Base-by-base conservation (phyloP, 1,140 invertebrate genomes). In the Copidosoma floridanum region DNA sequence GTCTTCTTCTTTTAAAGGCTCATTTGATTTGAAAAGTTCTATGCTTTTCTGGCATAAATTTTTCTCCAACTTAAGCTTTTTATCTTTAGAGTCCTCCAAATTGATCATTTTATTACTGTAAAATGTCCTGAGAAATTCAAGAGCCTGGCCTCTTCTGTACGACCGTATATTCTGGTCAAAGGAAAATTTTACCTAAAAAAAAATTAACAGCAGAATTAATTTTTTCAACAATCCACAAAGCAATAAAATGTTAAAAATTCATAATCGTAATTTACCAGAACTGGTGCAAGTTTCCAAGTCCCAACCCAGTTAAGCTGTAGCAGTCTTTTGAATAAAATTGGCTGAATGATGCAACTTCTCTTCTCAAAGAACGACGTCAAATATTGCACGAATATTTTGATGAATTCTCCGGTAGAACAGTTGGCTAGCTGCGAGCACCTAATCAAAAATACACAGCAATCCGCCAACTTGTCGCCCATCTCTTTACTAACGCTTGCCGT, bases 361-460 rank as follows among this genome's bases (percentile, higher is more conserved):
- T 85, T 85, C 32, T 79, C 82, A 63, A 87, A 85, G 65, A 84
- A 88, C 10, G 72, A 78, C 24, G 81, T 77, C 24, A 88, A 72
- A 51, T 81, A 79, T 52, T 84, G 79, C 21, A 71, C 75, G 50
- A 85, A 80, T 55, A 85, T 79, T 61, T 81, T 66, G 7, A 78
- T 63, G 29, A 87, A 66, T 7, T 71, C 73, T 29, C 75, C 63
- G 65, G 77, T 65, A 7, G 71, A 61, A 24, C 68, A 29, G 27
- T 68, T 65, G 63, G 76, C 71, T 58, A 79, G 71, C 65, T 84
- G 80, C 2, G 82, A 81, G 69, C 86, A 87, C 65, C 83, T 80
- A 16, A 89, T 81, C 20, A 89, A 78, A 63, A 89, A 88, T 10
- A 83, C 83, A 32, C 85, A 85, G 70, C 86, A 87, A 57, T 85